Base-by-base conservation (phyloP, 2,888 invertebrate species). In the Dastarcus helophoroides region DNA sequence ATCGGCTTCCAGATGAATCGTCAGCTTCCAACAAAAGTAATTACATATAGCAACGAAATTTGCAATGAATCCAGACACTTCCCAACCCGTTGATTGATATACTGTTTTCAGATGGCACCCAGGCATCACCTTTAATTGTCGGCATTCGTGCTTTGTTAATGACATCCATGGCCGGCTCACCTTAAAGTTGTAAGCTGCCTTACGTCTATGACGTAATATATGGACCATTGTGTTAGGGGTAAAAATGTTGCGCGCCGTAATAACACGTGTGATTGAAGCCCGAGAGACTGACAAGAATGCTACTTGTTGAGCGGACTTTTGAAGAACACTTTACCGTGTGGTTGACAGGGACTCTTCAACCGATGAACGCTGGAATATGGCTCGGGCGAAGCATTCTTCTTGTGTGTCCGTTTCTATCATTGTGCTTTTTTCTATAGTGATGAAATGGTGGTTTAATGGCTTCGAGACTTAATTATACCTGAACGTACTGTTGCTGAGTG, bases 181-280 rank as follows among this genome's bases (percentile, higher is more conserved):
- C 33, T 28, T 38, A 38, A 33, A 26, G 29, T 31, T 29, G 30
- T 22, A 28, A 32, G 32, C 36, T 33, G 37, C 38, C 39, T 42
- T 37, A 37, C 37, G 37, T 40, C 45, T 46, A 46, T 47, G 47
- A 47, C 48, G 55, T 58, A 57, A 58, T 58, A 54, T 56, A 58
- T 58, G 56, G 55, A 51, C 57, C 53, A 59, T 59, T 59, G 58
- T 58, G 48, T 54, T 39, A 42, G 38, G 39, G 38, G 44, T 47
- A 54, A 54, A 58, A 58, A 56, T 53, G 50, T 46, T 48, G 48
- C 47, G 46, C 46, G 48, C 51, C 48, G 56, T 53, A 56, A 54
- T 55, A 58, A 56, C 54, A 50, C 50, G 48, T 53, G 54, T 54
- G 55, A 56, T 55, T 54, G 53, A 54, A 53, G 54, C 47, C n/a